Base-by-base conservation (phyloP, 2,888 invertebrate genomes). In the Eupsilia transversa region DNA sequence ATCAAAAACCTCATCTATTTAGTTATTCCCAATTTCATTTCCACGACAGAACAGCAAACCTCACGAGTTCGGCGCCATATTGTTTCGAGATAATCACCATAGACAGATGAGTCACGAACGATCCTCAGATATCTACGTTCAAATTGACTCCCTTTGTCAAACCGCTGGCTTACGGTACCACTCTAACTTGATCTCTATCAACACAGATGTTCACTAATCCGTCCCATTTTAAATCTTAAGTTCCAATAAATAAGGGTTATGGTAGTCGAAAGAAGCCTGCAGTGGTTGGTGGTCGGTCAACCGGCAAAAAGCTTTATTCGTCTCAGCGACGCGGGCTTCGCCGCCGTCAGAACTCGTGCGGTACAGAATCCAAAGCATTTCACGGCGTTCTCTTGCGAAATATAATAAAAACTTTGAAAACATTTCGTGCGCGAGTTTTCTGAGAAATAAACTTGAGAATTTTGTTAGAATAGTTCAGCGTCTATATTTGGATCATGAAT, bases 81-180 rank as follows among this genome's bases (percentile, higher is more conserved):
- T 91, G 89, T 91, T 90, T 90, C 88, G 86, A 94, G 94, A 94
- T 94, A 94, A 94, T 94, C 92, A 89, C 89, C 84, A 82, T 82
- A 90, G 93, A 92, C 90, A 91, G 94, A 93, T 93, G 94, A 95
- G 91, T 95, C 95, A 96, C 95, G 95, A 94, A 75, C 92, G 92
- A 93, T 94, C 89, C 88, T 85, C 84, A 92, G 95, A 94, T 94
- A 79, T 82, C 79, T 82, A 93, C 88, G 91, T 92, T 92, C 89
- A 91, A 93, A 93, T 94, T 89, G 92, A 90, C 90, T 93, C 91
- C 93, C 93, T 95, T 95, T 95, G 95, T 94, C 94, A 94, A 93
- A 91, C 91, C 91, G 90, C 90, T 87, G 82, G 70, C 77, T 84
- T 81, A 84, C 79, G 84, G 80, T 80, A 81, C 90, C 85, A 87